These are phyloP conservation scores for Diplolepis rosae DNA, from an alignment of 2,888 invertebrate genomes.

Conservation along the genomic window DNA sequence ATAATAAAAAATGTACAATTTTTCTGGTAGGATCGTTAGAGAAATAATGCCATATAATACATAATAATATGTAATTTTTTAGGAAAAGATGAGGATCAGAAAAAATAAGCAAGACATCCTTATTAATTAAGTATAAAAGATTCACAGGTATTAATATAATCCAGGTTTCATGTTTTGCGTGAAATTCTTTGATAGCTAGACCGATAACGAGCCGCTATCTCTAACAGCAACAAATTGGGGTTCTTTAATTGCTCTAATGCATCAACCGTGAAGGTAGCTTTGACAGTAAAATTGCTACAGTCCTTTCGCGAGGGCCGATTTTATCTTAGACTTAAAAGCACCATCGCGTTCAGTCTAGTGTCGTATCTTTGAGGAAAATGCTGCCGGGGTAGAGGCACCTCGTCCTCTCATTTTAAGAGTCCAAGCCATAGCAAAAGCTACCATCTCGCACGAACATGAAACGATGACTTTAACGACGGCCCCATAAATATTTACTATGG, in stretches of 20 bases:
- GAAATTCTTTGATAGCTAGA: slow-evolving; percentile 57
- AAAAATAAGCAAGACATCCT: neutral
- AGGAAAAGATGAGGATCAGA: neutral
- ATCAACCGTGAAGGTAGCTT: slow-evolving; percentile 62
- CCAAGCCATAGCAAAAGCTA: slow-evolving; percentile 24
- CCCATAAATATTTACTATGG: slow-evolving; percentile 49
- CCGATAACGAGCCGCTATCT: slow-evolving; percentile 60
- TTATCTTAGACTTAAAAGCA: slow-evolving; percentile 45
- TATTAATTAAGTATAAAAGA: neutral
- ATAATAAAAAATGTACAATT: too few species aligned
- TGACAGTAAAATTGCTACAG: slow-evolving; percentile 65
- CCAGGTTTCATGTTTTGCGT: slow-evolving; percentile 49
- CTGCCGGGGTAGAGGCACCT: neutral
- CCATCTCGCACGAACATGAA: slow-evolving; percentile 43
- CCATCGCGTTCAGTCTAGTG: slow-evolving; percentile 20
- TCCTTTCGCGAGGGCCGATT: slow-evolving; percentile 57
- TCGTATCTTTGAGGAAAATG: slow-evolving; percentile 27
- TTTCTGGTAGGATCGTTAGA: too few species aligned
- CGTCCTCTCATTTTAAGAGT: slow-evolving; percentile 38
- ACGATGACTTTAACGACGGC: slow-evolving; percentile 50
- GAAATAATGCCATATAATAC: too few species aligned
- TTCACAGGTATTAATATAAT: neutral
- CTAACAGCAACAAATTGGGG: slow-evolving; percentile 66
- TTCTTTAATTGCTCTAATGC: slow-evolving; percentile 68
- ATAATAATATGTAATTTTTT: too few species aligned